A percentile compares a stretch with the other conserved stretches of the same genome.
Evolutionary conservation across 2,113 vertebrate species (phyloP).

Genomic region (Balaenoptera acutorostrata): DNA sequence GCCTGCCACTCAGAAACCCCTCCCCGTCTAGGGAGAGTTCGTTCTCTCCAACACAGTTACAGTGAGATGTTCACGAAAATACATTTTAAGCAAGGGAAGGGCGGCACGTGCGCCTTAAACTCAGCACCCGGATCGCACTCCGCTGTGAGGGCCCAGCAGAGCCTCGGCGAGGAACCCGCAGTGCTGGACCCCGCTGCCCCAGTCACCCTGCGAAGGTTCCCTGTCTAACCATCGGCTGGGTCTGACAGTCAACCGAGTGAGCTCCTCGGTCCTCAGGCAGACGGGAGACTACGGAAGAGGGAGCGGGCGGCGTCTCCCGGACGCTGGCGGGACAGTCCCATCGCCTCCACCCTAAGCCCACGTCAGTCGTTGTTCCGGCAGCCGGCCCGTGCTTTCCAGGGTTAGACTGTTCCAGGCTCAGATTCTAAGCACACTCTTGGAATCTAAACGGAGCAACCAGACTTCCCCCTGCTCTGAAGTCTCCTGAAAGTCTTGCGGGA

Average conservation of each 20-base stretch:
- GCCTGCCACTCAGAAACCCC: not conserved
- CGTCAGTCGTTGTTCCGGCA: not conserved
- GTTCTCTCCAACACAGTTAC: not conserved
- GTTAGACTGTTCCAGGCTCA: not conserved
- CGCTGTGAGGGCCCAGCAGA: not conserved
- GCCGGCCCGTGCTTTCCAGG: not conserved
- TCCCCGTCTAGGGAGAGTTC: not conserved
- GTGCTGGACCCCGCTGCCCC: not conserved
- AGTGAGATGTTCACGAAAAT: too few species aligned
- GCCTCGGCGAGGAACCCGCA: not conserved
- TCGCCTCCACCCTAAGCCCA: rapidly evolving
- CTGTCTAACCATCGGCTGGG: too few species aligned
- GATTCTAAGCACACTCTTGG: not conserved
- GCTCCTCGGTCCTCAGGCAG: not conserved
- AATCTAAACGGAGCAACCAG: not conserved
- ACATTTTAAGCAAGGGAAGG: not conserved
- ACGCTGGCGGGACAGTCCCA: too few species aligned
- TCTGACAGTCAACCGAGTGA: not conserved
- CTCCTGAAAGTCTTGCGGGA: not conserved
- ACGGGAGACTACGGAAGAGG: not conserved
- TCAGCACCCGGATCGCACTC: not conserved
- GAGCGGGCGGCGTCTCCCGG: not conserved
- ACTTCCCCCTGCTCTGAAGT: not conserved
- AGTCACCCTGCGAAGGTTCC: too few species aligned
- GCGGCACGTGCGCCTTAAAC: rapidly evolving